Percentiles rank a stretch among this genome's conserved stretches.
phyloP scores from a whole-genome alignment of 2,113 vertebrate species.

The Mus spicilegus region DNA sequence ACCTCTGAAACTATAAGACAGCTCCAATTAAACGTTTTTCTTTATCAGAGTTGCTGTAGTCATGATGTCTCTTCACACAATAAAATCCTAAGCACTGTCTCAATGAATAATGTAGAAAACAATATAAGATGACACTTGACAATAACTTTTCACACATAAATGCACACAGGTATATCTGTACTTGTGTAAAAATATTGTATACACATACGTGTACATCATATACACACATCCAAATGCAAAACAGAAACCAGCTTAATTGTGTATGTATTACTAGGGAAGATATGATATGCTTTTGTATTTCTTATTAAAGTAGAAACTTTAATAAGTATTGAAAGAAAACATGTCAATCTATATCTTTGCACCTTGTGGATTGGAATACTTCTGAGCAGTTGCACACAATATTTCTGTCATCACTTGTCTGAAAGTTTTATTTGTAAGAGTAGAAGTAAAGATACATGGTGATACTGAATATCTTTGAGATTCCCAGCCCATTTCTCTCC shows the following conservation, averaged over 20 bases:
- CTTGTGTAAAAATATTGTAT: not conserved
- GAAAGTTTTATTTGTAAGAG: slow-evolving; percentile 5
- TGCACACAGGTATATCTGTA: not conserved
- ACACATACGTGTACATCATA: not conserved
- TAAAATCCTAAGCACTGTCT: too few species aligned
- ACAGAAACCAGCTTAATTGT: not conserved
- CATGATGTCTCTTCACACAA: too few species aligned
- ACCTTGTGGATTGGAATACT: not conserved
- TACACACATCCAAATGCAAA: not conserved
- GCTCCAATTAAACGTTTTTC: too few species aligned
- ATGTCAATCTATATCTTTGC: not conserved
- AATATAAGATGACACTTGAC: not conserved
- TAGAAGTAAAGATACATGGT: not conserved
- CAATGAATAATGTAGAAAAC: not conserved
- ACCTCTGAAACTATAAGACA: too few species aligned
- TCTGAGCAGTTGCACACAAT: not conserved
- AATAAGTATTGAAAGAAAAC: not conserved
- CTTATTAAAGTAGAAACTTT: not conserved
- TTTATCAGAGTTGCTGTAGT: too few species aligned
- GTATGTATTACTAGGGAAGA: not conserved
- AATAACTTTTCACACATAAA: not conserved
- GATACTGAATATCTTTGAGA: not conserved
- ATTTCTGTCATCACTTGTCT: not conserved
- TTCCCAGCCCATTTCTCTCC: not conserved
- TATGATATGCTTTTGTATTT: not conserved